These are phyloP conservation scores for Branchinecta sandiegonensis DNA, from an alignment of 2,888 invertebrate genomes.

Conservation along the genomic window DNA sequence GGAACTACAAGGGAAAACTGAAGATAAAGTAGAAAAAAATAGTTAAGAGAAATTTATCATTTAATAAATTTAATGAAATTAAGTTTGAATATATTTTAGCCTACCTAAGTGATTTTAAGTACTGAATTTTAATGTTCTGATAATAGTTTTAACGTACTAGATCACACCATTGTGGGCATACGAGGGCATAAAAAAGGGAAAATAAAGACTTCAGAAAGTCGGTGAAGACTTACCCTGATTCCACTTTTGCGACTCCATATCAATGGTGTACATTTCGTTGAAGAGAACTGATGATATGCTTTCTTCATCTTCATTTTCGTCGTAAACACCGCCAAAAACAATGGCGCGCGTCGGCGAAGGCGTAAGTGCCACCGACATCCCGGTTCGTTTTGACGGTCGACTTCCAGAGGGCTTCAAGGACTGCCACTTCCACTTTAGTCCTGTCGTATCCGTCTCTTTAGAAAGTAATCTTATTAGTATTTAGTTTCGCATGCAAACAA, in stretches of 20 bases:
- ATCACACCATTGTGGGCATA: no score
- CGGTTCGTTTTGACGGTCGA: conserved; percentile 48
- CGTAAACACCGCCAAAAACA: conserved; percentile 75
- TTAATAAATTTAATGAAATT: no score
- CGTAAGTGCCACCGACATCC: conserved; percentile 49
- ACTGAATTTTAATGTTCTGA: no score
- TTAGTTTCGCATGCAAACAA: background rate
- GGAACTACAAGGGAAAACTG: no score
- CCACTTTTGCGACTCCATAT: conserved; percentile 60
- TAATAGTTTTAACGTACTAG: no score
- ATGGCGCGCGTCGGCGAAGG: conserved; percentile 46
- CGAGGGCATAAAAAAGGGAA: no score
- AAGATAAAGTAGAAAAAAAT: no score
- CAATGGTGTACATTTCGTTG: conserved; percentile 60
- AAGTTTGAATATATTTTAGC: no score
- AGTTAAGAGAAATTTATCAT: no score
- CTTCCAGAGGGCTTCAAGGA: conserved; percentile 49
- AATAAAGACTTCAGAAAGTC: background rate
- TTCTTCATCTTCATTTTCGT: conserved; percentile 63
- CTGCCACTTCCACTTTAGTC: conserved; percentile 55
- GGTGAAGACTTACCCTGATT: conserved; percentile 40
- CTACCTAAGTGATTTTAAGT: no score
- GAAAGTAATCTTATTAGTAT: conserved; percentile 24
- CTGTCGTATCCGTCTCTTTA: conserved; percentile 45
- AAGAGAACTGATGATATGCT: conserved; percentile 61